phyloP scores from a whole-genome alignment of 37 sponge, comb jelly and placozoan species.

The Halisarca cf. caerulea region DNA sequence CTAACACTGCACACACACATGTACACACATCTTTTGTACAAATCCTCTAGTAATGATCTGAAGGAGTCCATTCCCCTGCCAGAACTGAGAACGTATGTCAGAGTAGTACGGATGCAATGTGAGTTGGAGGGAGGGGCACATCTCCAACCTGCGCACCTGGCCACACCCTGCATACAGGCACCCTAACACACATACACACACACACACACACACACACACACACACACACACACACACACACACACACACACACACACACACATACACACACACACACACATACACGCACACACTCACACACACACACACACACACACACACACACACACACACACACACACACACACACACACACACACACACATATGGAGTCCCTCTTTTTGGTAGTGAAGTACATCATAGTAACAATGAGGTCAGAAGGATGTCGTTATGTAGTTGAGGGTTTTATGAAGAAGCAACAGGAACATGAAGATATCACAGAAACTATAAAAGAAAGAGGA shows the following conservation, averaged over 20 bases:
- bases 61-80: neutral
- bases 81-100: neutral
- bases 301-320: no score
- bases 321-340: no score
- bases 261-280: no score
- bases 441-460: neutral
- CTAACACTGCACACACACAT: neutral
- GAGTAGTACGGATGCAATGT: slow-evolving; percentile 21
- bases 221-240: no score
- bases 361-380: no score
- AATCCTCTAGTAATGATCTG: neutral
- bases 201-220: no score
- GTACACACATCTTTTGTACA: neutral
- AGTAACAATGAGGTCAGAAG: neutral
- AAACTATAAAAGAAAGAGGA: slow-evolving; percentile 55
- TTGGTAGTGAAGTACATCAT: neutral
- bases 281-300: no score
- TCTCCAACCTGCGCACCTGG: no score
- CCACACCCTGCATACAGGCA: no score
- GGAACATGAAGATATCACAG: neutral
- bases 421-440: neutral
- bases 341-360: no score
- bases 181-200: no score
- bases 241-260: no score
- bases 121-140: neutral